Base-by-base conservation (phyloP, 2,888 invertebrate species). In the Rhingia campestris region DNA sequence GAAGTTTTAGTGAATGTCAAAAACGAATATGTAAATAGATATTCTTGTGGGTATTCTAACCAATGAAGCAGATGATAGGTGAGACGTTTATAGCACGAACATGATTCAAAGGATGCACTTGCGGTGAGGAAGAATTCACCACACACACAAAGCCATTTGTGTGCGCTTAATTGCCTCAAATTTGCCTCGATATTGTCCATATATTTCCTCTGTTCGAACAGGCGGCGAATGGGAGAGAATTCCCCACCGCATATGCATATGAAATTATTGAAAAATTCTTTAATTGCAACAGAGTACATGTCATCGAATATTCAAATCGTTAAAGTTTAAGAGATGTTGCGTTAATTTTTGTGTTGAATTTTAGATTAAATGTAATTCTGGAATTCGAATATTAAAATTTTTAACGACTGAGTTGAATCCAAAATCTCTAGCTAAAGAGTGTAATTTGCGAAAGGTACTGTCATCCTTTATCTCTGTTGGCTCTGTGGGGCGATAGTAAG, bases 221-320 rank as follows among this genome's bases (percentile, higher is more conserved):
- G 30, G 32, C 33, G 32, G 64, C 41, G 6, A 12, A 41, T 41
- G 10, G 51, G 39, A 12, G 30, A 37, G 39, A 49, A 63, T 37
- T 49, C 9, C 45, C 33, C 7, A 37, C 30, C 43, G 45, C 45
- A 12, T 4, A 12, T 53, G 32, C 32, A 43, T 33, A 35, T 33
- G 53, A 10, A 53, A 45, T 61, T 54, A 53, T 45, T 22, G 53
- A 49, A 53, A 61, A 49, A 14, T 58, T 69, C 37, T 22, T 47
- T 69, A 37, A 35, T 37, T 47, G 30, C 10, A 12, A 12, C 7
- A 39, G 12, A 56, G 9, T 9, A 2, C 0, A 10, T 5, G 41
- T 41, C 41, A 22, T 22, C 2, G 1, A 22, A 22, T 22, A 22
- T 22, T 22, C 2, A 22, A 22, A 22, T 22, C 22, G 22, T 22